Base-by-base conservation (phyloP, 1,140 invertebrate genomes). In the Coelopa frigida region DNA sequence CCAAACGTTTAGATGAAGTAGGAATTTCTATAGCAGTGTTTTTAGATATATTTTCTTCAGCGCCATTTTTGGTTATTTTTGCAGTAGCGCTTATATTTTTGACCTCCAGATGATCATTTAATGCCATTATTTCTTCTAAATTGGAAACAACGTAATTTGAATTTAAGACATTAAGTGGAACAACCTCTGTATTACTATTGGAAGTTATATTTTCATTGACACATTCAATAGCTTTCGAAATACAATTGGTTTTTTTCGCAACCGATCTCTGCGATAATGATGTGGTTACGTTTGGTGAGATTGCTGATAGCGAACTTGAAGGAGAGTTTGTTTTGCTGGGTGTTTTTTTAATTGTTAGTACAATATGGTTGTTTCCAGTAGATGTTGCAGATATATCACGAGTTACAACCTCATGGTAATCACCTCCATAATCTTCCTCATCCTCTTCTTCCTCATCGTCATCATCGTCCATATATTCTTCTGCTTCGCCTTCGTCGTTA, bases 331-430 rank as follows among this genome's bases (percentile, higher is more conserved):
- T 52, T 60, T 65, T 65, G 48, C 53, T 59, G 18, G 60, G 63
- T 4, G 57, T 67, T 50, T 67, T 67, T 20, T 67, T 67, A 44
- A 67, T 63, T 32, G 63, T 67, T 47, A 67, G 39, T 3, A 67
- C 59, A 17, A 67, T 61, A 32, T 67, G 62, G 44, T 52, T 44
- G 17, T 37, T 31, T n/a, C 39, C 46, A 15, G 37, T 41, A 35
- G 42, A 20, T 20, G 41, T 11, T 4, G 37, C 18, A 2, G 42
- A 44, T 21, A 43, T 44, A 27, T 49, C 42, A 3, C 24, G 36
- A n/a, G 22, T 41, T 5, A 52, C 46, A 23, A 52, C 46, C 36
- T 52, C 46, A 29, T 52, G 50, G 17, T 26, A 32, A 42, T 44
- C 37, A 20, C 27, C 37, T 43, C 22, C 20, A 45, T 40, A 44